phyloP scores from a whole-genome alignment of 2,113 vertebrate species.

The Pavo muticus region DNA sequence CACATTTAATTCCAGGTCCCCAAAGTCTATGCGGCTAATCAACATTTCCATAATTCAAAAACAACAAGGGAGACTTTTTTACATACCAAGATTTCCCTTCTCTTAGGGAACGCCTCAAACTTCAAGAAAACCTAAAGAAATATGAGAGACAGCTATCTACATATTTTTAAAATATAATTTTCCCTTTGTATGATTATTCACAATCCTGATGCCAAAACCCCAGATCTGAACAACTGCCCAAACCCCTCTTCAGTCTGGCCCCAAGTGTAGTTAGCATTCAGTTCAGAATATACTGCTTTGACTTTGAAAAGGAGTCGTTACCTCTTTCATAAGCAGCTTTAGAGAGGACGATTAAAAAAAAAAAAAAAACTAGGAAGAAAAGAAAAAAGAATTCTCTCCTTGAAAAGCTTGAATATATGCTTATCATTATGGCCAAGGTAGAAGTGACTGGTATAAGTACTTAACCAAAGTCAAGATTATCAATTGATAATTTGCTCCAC shows the following conservation, averaged over 20 bases:
- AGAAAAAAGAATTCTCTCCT: constrained; percentile 8
- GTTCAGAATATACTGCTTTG: constrained; percentile 61
- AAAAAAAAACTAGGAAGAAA: neutral
- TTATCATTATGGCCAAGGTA: neutral
- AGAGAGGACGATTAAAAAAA: neutral
- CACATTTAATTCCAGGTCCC: constrained; percentile 76
- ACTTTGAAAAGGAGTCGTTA: constrained; percentile 69
- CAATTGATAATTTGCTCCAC: neutral
- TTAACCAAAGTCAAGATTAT: neutral
- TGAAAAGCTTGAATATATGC: constrained; percentile 53
- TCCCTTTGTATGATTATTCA: neutral
- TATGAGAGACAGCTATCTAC: neutral
- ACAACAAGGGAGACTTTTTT: neutral
- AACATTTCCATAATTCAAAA: constrained; percentile 65
- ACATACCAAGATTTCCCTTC: neutral
- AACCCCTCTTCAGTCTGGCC: neutral
- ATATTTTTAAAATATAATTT: neutral
- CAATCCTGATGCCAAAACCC: neutral
- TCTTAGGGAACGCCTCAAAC: neutral
- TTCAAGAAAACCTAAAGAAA: neutral
- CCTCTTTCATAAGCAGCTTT: constrained; percentile 58
- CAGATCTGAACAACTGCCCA: neutral
- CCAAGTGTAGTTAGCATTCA: constrained; percentile 56
- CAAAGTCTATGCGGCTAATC: constrained; percentile 74
- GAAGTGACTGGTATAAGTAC: neutral